These are phyloP conservation scores for Bucco capensis DNA, from an alignment of 2,113 vertebrate species.

Conservation along the genomic window DNA sequence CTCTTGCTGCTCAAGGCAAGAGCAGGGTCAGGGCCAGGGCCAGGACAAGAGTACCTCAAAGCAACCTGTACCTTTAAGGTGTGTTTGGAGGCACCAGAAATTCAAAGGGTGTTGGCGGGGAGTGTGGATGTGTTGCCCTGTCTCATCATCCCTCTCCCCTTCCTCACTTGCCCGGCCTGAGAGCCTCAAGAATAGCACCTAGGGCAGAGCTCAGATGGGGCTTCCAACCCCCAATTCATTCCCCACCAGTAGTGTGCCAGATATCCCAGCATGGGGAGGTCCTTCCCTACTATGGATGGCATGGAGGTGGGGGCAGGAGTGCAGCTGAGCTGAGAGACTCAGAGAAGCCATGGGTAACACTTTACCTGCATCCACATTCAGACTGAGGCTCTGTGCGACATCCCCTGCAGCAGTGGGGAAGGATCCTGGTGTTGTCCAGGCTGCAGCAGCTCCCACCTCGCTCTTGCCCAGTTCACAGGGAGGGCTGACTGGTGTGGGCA, in stretches of 20 bases:
- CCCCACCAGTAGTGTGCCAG: neutral
- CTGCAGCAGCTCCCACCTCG: constrained; percentile 71
- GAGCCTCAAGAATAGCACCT: neutral
- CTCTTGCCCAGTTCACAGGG: constrained; percentile 88
- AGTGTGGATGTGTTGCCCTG: neutral
- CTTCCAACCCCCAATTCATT: neutral
- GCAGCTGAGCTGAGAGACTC: neutral
- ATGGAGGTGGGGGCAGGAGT: neutral
- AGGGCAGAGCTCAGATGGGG: neutral
- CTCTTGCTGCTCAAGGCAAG: rapidly evolving
- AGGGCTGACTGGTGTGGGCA: constrained; percentile 77
- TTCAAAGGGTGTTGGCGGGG: rapidly evolving
- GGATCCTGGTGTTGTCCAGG: constrained; percentile 82
- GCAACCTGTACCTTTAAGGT: neutral
- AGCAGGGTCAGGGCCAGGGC: neutral
- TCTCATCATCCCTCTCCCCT: neutral
- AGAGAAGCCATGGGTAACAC: rapidly evolving
- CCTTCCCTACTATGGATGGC: rapidly evolving
- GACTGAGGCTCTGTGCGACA: constrained; percentile 80
- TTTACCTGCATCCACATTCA: constrained; percentile 93
- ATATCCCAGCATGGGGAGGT: rapidly evolving
- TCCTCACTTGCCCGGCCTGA: neutral
- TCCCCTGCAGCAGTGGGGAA: constrained; percentile 83
- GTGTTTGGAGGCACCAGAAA: neutral
- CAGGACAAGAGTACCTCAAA: neutral